Percentiles rank a stretch among this genome's conserved stretches.
These are phyloP conservation scores for Eptesicus fuscus DNA, from an alignment of 2,113 vertebrate genomes.

Conservation along the genomic window DNA sequence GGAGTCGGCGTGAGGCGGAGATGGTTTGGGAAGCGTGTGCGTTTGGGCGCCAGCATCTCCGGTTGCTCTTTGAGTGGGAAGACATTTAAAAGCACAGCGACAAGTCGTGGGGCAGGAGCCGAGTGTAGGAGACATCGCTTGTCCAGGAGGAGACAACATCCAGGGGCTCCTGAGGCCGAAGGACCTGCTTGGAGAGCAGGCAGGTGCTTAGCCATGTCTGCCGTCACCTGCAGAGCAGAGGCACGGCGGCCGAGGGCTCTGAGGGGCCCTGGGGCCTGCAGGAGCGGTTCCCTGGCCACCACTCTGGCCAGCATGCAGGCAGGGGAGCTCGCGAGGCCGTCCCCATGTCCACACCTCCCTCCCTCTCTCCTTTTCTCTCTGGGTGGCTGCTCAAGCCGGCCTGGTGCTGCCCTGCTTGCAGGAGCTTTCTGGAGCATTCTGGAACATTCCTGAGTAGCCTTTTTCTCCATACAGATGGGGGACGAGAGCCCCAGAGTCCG, in stretches of 20 bases:
- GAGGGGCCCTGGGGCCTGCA: not conserved
- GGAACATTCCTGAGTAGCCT: slow-evolving; percentile 52
- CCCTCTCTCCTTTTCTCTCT: not conserved
- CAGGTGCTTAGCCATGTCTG: not conserved
- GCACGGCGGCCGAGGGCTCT: not conserved
- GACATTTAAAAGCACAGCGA: not conserved
- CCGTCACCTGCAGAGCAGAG: not conserved
- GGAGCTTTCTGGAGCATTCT: slow-evolving; percentile 37
- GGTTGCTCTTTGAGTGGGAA: not conserved
- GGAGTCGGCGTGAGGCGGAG: not conserved
- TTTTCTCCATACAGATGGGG: slow-evolving; percentile 71
- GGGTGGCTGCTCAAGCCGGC: not conserved
- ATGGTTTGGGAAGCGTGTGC: not conserved
- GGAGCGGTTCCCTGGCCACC: not conserved
- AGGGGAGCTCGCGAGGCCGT: not conserved
- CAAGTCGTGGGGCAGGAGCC: not conserved
- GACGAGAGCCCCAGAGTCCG: slow-evolving; percentile 63
- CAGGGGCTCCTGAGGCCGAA: not conserved
- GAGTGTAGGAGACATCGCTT: not conserved
- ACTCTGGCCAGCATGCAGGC: not conserved
- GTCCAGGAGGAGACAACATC: not conserved
- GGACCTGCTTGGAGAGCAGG: not conserved
- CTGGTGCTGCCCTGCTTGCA: slow-evolving; percentile 34
- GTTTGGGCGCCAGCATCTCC: not conserved
- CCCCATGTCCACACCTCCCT: not conserved